Base-by-base conservation (phyloP, 1,140 invertebrate genomes). In the Brachystomella parvula region DNA sequence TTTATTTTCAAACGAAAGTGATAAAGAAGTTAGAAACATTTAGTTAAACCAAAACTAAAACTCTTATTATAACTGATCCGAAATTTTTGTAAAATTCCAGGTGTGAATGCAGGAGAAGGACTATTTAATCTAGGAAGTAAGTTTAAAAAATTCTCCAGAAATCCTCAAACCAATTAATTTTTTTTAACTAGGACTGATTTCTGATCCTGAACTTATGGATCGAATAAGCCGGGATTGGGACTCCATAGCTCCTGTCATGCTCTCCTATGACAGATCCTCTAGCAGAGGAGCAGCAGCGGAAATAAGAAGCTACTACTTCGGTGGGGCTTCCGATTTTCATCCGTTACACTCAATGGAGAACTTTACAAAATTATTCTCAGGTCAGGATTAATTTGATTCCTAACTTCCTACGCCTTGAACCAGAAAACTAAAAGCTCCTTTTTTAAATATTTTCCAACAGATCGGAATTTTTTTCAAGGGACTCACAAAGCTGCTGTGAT, bases 301-400 rank as follows among this genome's bases (percentile, higher is more conserved):
- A 24, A 60, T 60, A 15, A 17, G 21, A 12, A 29, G 9, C 31
- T 60, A 31, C 28, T 60, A 60, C 21, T 60, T 60, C 31, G 58
- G 58, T 6, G 28, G 28, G 6, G 12, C 58, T 15, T 9, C 28
- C 17, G 17, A 31, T 24, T 9, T 60, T 12, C 9, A 60, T 31
- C 58, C 58, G 3, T 15, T 9, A 6, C 17, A 60, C 6, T 29
- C 28, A 6, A 30, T 60, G 58, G 58, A 60, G 58, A 60, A 60
- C 21, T 60, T 60, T 60, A 60, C 58, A 3, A 60, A 30, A 60
- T 33, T 60, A 29, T 60, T 60, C 21, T 60, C 58, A 33, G 35
- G 35, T 39, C n/a, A n/a, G n/a, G n/a, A n/a, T n/a, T n/a, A n/a
- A n/a, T n/a, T n/a, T n/a, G n/a, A n/a, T n/a, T n/a, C n/a, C n/a